phyloP scores from a whole-genome alignment of 2,888 invertebrate species.

The Agrilus cyanescens region DNA sequence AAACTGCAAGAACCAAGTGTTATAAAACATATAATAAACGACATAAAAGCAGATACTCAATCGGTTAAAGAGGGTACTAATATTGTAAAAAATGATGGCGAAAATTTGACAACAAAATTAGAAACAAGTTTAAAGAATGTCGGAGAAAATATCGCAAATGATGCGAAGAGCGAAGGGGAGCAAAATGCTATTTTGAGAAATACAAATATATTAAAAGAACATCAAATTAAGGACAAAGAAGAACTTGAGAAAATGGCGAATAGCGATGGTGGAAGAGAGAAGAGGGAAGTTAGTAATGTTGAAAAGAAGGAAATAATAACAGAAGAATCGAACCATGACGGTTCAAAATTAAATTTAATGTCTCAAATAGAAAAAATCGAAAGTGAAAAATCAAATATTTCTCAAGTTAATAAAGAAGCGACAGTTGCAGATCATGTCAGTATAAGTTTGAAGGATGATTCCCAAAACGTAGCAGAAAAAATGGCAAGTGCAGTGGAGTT shows the following conservation, averaged over 20 bases:
- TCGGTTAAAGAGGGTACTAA: neutral
- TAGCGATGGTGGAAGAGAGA: neutral
- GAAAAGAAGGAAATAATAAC: neutral
- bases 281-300: too few species aligned
- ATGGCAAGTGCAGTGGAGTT: neutral
- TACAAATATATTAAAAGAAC: neutral
- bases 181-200: neutral
- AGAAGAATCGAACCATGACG: neutral
- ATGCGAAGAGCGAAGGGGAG: neutral
- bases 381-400: neutral
- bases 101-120: neutral
- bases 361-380: neutral
- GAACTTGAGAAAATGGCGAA: neutral
- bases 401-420: neutral
- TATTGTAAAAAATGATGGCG: neutral
- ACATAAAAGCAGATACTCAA: neutral
- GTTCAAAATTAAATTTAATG: constrained; percentile 1
- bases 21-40: neutral
- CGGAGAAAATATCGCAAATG: neutral
- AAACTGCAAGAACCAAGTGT: too few species aligned
- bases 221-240: neutral
- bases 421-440: neutral
- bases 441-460: too few species aligned
- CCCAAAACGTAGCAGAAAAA: neutral
- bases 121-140: neutral